Conservation (phyloP, 2,888 invertebrate genomes). For the Metopia argyrocephala region DNA sequence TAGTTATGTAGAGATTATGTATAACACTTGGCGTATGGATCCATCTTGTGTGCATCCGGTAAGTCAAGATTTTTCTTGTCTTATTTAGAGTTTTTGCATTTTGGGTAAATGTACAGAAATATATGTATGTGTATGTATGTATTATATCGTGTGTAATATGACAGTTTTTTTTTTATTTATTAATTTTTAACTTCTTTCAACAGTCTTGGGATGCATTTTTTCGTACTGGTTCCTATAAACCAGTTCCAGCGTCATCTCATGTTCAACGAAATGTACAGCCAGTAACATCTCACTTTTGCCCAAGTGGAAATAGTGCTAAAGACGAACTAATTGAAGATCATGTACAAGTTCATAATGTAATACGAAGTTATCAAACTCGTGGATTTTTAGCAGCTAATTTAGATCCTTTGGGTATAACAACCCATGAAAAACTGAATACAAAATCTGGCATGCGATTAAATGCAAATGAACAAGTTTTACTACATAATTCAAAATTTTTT, state of each 20-base stretch:
- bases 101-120: no score
- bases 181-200: conserved; percentile 11
- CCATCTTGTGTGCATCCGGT: conserved; percentile 97
- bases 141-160: no score
- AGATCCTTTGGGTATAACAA: conserved; percentile 87
- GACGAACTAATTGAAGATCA: conserved; percentile 98
- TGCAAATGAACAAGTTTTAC: conserved; percentile 78
- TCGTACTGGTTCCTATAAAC: conserved; percentile 84
- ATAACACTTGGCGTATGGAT: conserved; percentile 95
- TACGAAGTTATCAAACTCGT: conserved; percentile 96
- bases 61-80: no score
- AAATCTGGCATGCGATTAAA: conserved; percentile 78
- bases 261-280: conserved; percentile 82
- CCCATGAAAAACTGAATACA: conserved; percentile 74
- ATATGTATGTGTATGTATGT: no score
- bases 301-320: conserved; percentile 80
- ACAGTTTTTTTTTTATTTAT: neutral
- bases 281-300: conserved; percentile 81
- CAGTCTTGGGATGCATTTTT: conserved; percentile 97
- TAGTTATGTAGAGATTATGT: conserved; percentile 99
- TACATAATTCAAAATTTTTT: conserved; percentile 78
- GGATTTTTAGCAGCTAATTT: conserved; percentile 90
- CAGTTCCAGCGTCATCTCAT: conserved; percentile 84
- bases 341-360: conserved; percentile 98
- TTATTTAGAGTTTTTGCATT: no score